Percentiles rank a stretch among this genome's conserved stretches.
These are phyloP conservation scores for Hirtodrosophila confusa DNA, from an alignment of 2,888 invertebrate genomes.

Conservation along the genomic window DNA sequence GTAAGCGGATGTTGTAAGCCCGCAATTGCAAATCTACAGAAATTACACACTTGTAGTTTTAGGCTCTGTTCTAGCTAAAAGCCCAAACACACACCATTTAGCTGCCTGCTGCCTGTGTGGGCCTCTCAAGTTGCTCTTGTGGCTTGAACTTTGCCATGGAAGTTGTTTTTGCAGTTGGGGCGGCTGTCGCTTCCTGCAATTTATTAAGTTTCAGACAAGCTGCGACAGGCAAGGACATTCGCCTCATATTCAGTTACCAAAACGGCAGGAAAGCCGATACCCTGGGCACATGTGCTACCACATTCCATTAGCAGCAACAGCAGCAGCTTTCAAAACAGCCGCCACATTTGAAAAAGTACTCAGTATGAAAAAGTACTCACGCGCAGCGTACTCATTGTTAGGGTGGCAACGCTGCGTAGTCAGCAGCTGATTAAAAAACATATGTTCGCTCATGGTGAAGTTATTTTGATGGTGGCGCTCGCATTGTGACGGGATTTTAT, in stretches of 20 bases:
- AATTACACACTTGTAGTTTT: constrained; percentile 1
- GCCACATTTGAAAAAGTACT: constrained; percentile 34
- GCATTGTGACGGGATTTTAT: too few species aligned
- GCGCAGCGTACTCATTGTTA: neutral
- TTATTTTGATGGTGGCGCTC: too few species aligned
- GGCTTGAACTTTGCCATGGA: constrained; percentile 60
- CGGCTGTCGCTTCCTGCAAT: constrained; percentile 60
- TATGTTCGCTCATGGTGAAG: too few species aligned
- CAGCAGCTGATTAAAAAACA: constrained; percentile 26
- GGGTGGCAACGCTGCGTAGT: constrained; percentile 23
- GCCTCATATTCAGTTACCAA: constrained; percentile 56
- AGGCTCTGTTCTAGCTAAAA: constrained; percentile 59
- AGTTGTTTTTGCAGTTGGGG: constrained; percentile 22
- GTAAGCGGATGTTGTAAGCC: constrained; percentile 70
- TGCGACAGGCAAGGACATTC: constrained; percentile 58
- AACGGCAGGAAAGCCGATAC: constrained; percentile 40
- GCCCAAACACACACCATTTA: neutral
- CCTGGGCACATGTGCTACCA: constrained; percentile 7
- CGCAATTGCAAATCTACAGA: constrained; percentile 54
- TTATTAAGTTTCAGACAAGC: constrained; percentile 65
- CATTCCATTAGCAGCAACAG: neutral
- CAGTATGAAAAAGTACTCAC: too few species aligned
- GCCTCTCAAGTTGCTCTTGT: constrained; percentile 35
- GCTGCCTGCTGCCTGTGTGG: constrained; percentile 47
- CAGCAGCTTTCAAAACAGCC: constrained; percentile 8